These are phyloP conservation scores for Alcis repandata DNA, from an alignment of 2,888 invertebrate genomes.

Conservation along the genomic window DNA sequence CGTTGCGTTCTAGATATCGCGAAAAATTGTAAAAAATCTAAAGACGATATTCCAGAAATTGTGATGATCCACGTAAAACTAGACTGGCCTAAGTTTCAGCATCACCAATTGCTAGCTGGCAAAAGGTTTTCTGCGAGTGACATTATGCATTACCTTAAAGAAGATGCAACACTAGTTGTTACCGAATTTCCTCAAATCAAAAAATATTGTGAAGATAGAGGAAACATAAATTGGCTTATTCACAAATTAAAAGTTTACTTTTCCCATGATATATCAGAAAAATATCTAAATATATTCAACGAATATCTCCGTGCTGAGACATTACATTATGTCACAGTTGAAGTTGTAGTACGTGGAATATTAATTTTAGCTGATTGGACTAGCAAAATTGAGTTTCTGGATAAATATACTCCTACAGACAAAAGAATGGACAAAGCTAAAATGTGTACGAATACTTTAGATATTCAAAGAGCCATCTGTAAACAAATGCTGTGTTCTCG, in stretches of 20 bases:
- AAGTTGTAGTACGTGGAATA: conserved; percentile 53
- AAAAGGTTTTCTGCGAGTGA: conserved; percentile 39
- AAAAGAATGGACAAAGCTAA: conserved; percentile 53
- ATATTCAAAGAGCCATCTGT: conserved; percentile 58
- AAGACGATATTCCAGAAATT: conserved; percentile 58
- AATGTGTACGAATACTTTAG: conserved; percentile 46
- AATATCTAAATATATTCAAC: conserved; percentile 55
- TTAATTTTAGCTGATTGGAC: conserved; percentile 57
- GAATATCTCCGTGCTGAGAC: conserved; percentile 40
- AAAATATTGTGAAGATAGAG: conserved; percentile 23
- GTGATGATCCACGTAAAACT: conserved; percentile 55
- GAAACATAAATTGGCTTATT: conserved; percentile 53
- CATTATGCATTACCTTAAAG: conserved; percentile 51
- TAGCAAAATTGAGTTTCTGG: conserved; percentile 56
- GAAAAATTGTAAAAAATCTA: conserved; percentile 51
- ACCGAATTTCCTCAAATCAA: conserved; percentile 43
- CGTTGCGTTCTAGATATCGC: conserved; percentile 49
- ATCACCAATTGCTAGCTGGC: conserved; percentile 24
- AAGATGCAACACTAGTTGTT: conserved; percentile 45
- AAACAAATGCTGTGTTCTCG: conserved; percentile 55
- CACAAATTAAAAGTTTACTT: conserved; percentile 67
- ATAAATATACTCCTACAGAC: conserved; percentile 55
- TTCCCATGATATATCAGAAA: conserved; percentile 57
- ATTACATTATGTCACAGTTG: conserved; percentile 19
- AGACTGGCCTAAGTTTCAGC: conserved; percentile 43